Base-by-base conservation (phyloP, 2,113 vertebrate species). In the Cyanoramphus novaezelandiae region DNA sequence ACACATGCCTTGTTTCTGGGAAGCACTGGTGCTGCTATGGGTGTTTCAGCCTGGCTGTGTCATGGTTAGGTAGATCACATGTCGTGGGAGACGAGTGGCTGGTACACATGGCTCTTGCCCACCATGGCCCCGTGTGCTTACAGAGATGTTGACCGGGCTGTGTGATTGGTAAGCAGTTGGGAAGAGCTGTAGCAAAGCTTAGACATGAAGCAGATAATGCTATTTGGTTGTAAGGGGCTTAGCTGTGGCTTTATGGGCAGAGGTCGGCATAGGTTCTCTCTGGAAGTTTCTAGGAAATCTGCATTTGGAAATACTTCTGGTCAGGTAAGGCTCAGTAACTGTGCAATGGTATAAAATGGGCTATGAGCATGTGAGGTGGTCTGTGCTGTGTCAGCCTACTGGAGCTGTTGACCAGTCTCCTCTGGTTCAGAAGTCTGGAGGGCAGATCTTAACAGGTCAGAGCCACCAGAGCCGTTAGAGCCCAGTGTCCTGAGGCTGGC, bases 121-220 rank as follows among this genome's bases (percentile, higher is more conserved):
- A 11, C 53, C 1, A 2, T 17, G 33, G 31, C 28, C 29, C 5
- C 7, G 1, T 1, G 1, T 13, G 14, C 68, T 63, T 75, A 8
- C 14, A 9, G 62, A 33, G 64, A 5, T 0, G 0, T 4, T 35
- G 31, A 28, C 35, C 1, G 24, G 27, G 74, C 57, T 77, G 19
- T 46, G 90, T 39, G 82, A 5, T 86, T 77, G 77, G n/a, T n/a
- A 17, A 70, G 39, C 31, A 14, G 0, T 5, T 39, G 49, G 63
- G n/a, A 72, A 43, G 50, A 53, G 75, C 64, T 41, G 49, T n/a
- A 3, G 8, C 67, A 60, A 17, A 64, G 49, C 35, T 90, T n/a
- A 27, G 64, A 13, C 17, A 0, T 2, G 37, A 46, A 76, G 59
- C 39, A 77, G 65, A 33, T 35, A 8, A 16, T 10, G 2, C 2